Base-by-base conservation (phyloP, 2,113 vertebrate species). In the Typhlomys cinereus region DNA sequence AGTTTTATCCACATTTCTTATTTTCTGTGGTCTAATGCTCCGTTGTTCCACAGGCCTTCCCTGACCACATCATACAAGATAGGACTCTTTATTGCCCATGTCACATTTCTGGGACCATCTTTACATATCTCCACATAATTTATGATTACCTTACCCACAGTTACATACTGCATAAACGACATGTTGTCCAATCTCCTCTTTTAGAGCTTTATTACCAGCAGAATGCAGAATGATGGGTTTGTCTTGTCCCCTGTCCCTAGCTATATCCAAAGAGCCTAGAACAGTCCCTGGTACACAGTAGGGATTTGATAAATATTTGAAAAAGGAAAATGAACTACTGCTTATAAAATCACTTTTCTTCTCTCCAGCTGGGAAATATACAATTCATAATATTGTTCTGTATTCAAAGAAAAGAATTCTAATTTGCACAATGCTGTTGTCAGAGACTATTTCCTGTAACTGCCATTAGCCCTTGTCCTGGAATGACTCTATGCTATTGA, bases 391-490 rank as follows among this genome's bases (percentile, higher is more conserved):
- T 86, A 59, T 48, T 69, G 3, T 31, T 54, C 64, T 59, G 25
- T 64, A 7, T 34, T 36, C 61, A 87, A 92, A 95, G 64, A 76
- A 95, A 95, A 95, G 50, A 83, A 64, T 21, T 69, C 67, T 57
- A 41, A 70, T 76, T 94, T 84, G 9, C 41, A 31, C 73, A 80
- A 18, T 2, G 6, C 67, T 87, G n/a, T 88, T 90, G 93, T 87
- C 86, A 52, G 39, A 88, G n/a, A 92, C 66, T 83, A 88, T 93
- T 89, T 89, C 57, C 88, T 95, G 69, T 80, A 88, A 69, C 0
- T 39, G 39, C 73, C 61, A 90, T 92, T 86, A 94, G 70, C 76
- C 82, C 41, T 82, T 97, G 94, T 95, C 91, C 96, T 95, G 76
- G 70, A 94, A 92, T 94, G 74, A 94, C 74, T 95, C 86, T 64